Evolutionary conservation across 1,140 invertebrate species (phyloP).

Genomic region (Zaprionus davidi): DNA sequence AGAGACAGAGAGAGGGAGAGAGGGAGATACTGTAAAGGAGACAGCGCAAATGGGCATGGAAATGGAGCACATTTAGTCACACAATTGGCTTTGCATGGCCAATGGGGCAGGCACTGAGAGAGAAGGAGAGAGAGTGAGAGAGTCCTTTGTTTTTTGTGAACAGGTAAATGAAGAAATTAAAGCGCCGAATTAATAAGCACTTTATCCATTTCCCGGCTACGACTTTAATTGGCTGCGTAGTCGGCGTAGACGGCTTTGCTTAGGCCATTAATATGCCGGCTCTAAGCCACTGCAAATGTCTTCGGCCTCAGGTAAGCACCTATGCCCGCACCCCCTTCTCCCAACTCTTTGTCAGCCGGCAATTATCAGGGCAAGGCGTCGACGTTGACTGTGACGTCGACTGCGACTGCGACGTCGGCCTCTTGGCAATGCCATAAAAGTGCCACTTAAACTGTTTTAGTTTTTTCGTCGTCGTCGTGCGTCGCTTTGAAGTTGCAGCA

Average conservation of each 20-base stretch:
- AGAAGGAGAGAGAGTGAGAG: constrained; percentile 7
- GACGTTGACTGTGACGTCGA: background rate
- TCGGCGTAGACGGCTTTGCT: constrained; percentile 41
- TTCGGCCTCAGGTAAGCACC: background rate
- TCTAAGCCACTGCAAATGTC: constrained; percentile 58
- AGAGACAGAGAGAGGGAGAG: background rate
- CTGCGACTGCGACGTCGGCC: constrained; percentile 17
- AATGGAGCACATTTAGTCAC: constrained; percentile 67
- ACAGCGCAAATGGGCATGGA: constrained; percentile 41
- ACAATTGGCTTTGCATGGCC: constrained; percentile 69
- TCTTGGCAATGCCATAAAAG: constrained; percentile 73
- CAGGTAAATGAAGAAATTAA: constrained; percentile 77
- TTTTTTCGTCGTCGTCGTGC: constrained; percentile 44
- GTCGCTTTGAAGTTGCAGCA: constrained; percentile 62
- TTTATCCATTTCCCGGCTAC: constrained; percentile 56
- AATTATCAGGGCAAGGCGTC: constrained; percentile 61
- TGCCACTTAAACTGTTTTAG: constrained; percentile 80
- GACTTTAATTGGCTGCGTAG: constrained; percentile 60
- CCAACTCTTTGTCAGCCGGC: constrained; percentile 18
- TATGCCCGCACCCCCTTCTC: background rate
- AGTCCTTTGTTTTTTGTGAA: constrained; percentile 14
- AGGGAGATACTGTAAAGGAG: background rate
- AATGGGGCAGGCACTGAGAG: constrained; percentile 48
- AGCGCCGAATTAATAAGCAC: constrained; percentile 75
- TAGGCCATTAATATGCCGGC: constrained; percentile 53